A percentile compares a stretch with the other conserved stretches of the same genome.
Conservation (phyloP, 2,888 invertebrate species). For the Xestia ashworthii region DNA sequence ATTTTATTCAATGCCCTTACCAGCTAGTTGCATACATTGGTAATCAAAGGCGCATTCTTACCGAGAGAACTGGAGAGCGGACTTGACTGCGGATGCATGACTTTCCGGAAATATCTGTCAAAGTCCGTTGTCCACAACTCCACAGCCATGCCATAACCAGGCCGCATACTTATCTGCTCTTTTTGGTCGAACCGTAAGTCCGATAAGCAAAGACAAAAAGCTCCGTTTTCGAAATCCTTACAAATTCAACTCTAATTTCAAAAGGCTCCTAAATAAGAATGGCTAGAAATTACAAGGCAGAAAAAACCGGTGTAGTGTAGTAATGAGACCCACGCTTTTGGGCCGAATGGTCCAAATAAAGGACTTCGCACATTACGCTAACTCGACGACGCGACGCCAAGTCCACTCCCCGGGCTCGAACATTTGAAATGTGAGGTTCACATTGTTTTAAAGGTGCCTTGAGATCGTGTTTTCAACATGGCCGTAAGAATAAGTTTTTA, state of each 20-base stretch:
- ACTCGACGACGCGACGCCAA: background rate
- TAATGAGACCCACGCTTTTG: conserved; percentile 49
- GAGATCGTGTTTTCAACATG: background rate
- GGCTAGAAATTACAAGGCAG: background rate
- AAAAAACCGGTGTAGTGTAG: conserved; percentile 16
- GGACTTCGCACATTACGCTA: background rate
- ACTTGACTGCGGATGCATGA: background rate
- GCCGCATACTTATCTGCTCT: too few relatives aligned
- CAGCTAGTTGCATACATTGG: background rate
- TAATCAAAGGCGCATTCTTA: background rate
- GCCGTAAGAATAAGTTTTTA: background rate
- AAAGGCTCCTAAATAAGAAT: conserved; percentile 11
- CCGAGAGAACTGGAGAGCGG: background rate
- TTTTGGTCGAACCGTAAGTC: background rate
- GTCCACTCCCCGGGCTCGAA: background rate
- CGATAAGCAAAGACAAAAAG: background rate
- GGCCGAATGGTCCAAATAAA: conserved; percentile 42
- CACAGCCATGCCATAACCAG: background rate
- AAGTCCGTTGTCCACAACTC: background rate
- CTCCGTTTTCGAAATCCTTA: conserved; percentile 1
- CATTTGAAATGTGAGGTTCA: background rate
- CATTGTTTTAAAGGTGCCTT: background rate
- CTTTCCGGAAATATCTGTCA: background rate
- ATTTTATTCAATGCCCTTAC: background rate
- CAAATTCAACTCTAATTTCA: conserved; percentile 1